Evolutionary conservation across 1,140 invertebrate species (phyloP).

Genomic region (Himalopsyche phryganea): DNA sequence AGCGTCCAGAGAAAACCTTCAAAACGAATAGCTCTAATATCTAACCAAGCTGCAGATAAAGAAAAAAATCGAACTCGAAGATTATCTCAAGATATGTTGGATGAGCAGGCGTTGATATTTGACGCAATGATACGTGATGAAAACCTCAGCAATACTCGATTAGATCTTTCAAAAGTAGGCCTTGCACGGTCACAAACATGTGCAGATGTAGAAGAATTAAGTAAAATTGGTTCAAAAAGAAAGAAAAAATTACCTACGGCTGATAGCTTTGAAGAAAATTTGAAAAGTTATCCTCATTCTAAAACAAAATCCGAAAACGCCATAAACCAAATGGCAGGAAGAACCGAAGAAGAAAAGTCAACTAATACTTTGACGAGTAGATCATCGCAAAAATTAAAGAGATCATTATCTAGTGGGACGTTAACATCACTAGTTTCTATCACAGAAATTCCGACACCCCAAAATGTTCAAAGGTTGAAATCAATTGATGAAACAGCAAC

Average conservation of each 20-base stretch:
- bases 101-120: conserved; percentile 51
- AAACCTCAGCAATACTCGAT: conserved; percentile 48
- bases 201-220: conserved; percentile 3
- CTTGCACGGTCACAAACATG: conserved; percentile 19
- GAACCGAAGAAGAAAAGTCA: conserved; percentile 36
- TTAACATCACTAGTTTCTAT: conserved; percentile 45
- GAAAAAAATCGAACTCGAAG: conserved; percentile 18
- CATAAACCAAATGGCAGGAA: conserved; percentile 35
- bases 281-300: conserved; percentile 35
- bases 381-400: conserved; percentile 42
- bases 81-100: conserved; percentile 34
- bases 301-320: conserved; percentile 49
- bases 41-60: conserved; percentile 5
- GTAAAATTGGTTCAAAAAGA: conserved; percentile 31
- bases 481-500: conserved; percentile 19
- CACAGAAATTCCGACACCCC: conserved; percentile 42
- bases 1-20: conserved; percentile 13
- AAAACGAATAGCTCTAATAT: conserved; percentile 10
- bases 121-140: conserved; percentile 52
- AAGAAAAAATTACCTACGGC: conserved; percentile 26
- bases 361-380: conserved; percentile 13
- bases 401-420: conserved; percentile 45
- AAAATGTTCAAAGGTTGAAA: conserved; percentile 12
- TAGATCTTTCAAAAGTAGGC: conserved; percentile 51
- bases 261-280: conserved; percentile 36